phyloP scores from a whole-genome alignment of 2,888 invertebrate genomes.

The Microchrysa polita region DNA sequence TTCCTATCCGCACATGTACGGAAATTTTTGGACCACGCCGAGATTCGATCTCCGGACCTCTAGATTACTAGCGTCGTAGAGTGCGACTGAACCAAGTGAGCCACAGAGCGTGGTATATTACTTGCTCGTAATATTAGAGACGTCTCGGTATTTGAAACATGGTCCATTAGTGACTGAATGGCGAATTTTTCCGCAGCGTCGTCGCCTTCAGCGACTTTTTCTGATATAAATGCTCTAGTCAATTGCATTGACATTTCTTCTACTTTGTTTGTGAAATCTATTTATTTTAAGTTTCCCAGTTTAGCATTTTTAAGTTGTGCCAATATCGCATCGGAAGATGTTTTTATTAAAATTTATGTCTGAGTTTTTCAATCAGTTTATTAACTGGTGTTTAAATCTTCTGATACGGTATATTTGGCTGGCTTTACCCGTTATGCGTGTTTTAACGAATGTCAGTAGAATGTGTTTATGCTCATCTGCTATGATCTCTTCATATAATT shows the following conservation, averaged over 20 bases:
- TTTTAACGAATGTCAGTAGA: constrained; percentile 33
- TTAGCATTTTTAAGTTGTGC: neutral
- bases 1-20: too few species aligned
- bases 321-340: constrained; percentile 20
- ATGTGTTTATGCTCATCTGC: neutral
- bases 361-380: constrained; percentile 5
- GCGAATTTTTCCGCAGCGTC: constrained; percentile 1
- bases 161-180: neutral
- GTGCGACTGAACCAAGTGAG: too few species aligned
- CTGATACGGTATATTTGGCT: neutral
- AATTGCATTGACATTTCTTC: constrained; percentile 17
- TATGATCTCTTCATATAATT: constrained; percentile 14
- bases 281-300: neutral
- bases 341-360: neutral
- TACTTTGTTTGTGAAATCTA: constrained; percentile 12
- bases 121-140: constrained; percentile 7
- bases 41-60: too few species aligned
- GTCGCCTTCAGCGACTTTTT: constrained; percentile 18
- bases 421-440: constrained; percentile 21
- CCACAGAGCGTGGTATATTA: too few species aligned
- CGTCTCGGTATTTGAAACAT: constrained; percentile 21
- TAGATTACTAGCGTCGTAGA: too few species aligned
- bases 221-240: constrained; percentile 10
- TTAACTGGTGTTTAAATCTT: neutral
- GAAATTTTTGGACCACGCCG: too few species aligned